Percentiles rank a stretch among this genome's conserved stretches.
phyloP scores from a whole-genome alignment of 2,113 vertebrate genomes.

The Sisor rabdophorus region DNA sequence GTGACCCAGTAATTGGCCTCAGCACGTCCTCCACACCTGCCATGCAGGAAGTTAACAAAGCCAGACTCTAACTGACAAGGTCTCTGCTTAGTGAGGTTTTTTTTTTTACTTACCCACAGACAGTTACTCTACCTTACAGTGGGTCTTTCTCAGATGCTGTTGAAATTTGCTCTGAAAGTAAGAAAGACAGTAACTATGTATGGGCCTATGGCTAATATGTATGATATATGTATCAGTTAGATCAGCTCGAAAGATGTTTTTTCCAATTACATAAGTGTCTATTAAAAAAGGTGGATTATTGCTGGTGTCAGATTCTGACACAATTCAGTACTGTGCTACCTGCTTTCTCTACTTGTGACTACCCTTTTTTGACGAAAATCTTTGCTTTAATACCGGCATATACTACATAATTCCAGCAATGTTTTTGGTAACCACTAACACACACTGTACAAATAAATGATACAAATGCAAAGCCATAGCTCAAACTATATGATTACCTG shows the following conservation, averaged over 20 bases:
- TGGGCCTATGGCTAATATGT: neutral
- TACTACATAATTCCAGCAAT: no score
- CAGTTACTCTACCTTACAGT: neutral
- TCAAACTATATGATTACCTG: no score
- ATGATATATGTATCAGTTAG: neutral
- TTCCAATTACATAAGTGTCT: constrained; percentile 17
- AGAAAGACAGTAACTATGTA: neutral
- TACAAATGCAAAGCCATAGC: no score
- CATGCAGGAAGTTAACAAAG: constrained; percentile 25
- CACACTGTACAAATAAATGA: no score
- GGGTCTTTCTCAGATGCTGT: neutral
- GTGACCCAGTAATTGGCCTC: constrained; percentile 15
- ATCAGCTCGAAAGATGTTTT: neutral
- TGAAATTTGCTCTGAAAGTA: neutral
- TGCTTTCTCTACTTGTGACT: neutral
- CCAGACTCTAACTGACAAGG: constrained; percentile 16
- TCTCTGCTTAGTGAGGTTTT: neutral
- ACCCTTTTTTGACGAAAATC: neutral
- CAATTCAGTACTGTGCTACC: neutral
- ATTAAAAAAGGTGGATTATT: constrained; percentile 1
- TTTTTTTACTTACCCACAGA: constrained; percentile 6
- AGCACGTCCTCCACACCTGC: constrained; percentile 14
- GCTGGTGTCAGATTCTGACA: constrained; percentile 5
- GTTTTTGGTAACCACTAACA: no score
- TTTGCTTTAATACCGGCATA: neutral